phyloP scores from a whole-genome alignment of 2,113 vertebrate genomes.

The Spheniscus mendiculus region DNA sequence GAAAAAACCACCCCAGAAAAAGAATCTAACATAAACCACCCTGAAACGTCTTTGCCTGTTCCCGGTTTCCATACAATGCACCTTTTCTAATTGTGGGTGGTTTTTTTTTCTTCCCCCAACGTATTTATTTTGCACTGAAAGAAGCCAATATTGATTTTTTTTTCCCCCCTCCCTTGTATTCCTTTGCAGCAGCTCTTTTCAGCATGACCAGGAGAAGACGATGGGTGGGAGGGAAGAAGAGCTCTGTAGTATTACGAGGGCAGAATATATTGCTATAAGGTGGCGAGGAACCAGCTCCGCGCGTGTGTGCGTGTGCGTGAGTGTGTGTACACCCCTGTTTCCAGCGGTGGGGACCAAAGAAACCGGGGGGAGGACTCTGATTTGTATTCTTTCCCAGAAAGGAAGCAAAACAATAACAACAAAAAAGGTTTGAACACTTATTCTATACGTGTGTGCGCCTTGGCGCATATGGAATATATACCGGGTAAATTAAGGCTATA shows the following conservation, averaged over 20 bases:
- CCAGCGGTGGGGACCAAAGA: neutral
- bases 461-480: neutral
- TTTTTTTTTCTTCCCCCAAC: too few species aligned
- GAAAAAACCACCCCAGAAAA: too few species aligned
- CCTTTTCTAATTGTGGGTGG: neutral
- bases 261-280: neutral
- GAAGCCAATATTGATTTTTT: neutral
- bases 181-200: neutral
- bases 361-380: fast-evolving
- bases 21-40: neutral
- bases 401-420: neutral
- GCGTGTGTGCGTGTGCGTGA: too few species aligned
- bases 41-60: neutral
- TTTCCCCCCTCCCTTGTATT: neutral
- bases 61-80: neutral
- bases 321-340: neutral
- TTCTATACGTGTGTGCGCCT: neutral
- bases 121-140: neutral
- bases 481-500: neutral
- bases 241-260: neutral
- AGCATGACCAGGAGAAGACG: neutral
- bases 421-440: neutral
- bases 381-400: neutral
- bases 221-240: neutral
- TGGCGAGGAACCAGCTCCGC: neutral